Evolutionary conservation across 2,113 vertebrate genomes (phyloP).

Genomic region (Hippopotamus amphibius): DNA sequence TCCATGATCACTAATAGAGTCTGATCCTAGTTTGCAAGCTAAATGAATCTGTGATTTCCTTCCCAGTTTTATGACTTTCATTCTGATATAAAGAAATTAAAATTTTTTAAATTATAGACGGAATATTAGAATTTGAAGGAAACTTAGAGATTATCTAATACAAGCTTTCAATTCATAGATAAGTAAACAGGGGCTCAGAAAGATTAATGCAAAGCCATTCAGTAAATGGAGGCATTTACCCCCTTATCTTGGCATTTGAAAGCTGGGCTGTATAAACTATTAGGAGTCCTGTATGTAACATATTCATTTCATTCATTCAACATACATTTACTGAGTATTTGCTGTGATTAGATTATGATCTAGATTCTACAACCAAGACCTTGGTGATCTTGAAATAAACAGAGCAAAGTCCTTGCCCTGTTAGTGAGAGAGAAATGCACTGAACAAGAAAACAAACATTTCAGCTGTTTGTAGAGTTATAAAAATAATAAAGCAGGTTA

Average conservation of each 20-base stretch:
- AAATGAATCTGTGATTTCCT: neutral
- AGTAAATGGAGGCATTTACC: neutral
- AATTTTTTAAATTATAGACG: conserved; percentile 35
- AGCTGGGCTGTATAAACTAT: conserved; percentile 28
- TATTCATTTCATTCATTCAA: neutral
- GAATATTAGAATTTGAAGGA: conserved; percentile 41
- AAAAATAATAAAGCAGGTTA: conserved; percentile 19
- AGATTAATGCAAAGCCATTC: neutral
- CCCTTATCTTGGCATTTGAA: conserved; percentile 8
- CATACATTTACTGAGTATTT: neutral
- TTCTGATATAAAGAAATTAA: conserved; percentile 42
- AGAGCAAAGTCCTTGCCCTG: neutral
- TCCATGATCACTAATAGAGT: neutral
- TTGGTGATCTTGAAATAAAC: conserved; percentile 26
- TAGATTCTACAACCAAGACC: conserved; percentile 26
- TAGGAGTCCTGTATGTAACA: neutral
- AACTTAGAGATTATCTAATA: neutral
- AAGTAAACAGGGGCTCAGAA: conserved; percentile 7
- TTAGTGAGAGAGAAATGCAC: neutral
- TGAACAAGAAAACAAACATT: conserved; percentile 44
- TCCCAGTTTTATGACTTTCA: neutral
- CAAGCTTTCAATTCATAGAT: neutral
- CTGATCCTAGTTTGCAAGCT: neutral
- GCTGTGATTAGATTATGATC: neutral
- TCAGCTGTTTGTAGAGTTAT: neutral